Conservation (phyloP, 2,888 invertebrate genomes). For the Pyrgus malvae region DNA sequence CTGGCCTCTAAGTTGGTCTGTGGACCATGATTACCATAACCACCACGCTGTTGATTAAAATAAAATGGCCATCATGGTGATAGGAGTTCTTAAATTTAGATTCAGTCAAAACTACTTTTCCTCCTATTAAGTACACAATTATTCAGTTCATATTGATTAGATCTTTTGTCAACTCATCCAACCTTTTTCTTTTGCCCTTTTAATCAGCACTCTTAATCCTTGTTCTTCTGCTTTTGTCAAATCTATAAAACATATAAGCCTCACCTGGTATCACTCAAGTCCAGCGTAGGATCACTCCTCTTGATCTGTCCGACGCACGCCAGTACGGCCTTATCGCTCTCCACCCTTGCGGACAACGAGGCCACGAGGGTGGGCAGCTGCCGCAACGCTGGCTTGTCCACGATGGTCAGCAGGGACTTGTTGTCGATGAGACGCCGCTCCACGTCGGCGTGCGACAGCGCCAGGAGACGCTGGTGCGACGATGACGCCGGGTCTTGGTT, state of each 20-base stretch:
- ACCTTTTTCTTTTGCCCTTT: no score
- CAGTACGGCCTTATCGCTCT: constrained; percentile 94
- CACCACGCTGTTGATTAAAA: no score
- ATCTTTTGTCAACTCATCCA: no score
- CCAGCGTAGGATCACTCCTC: constrained; percentile 81
- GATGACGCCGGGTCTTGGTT: constrained; percentile 90
- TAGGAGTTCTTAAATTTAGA: no score
- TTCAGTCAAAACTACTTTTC: no score
- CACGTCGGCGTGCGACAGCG: constrained; percentile 91
- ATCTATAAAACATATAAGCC: constrained; percentile 22
- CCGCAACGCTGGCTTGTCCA: constrained; percentile 91
- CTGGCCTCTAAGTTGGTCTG: no score
- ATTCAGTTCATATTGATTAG: no score
- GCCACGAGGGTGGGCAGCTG: constrained; percentile 86
- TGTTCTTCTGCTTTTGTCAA: no score
- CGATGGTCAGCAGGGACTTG: constrained; percentile 91
- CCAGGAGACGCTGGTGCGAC: constrained; percentile 93
- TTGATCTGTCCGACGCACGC: constrained; percentile 86
- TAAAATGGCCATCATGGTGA: no score
- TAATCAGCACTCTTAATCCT: no score
- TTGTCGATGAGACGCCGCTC: constrained; percentile 95
- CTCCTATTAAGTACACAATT: no score
- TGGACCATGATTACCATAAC: no score
- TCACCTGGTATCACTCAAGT: constrained; percentile 83
- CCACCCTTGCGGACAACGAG: constrained; percentile 89